Conservation (phyloP, 2,888 invertebrate genomes). For the Lasioglossum oenotherae region DNA sequence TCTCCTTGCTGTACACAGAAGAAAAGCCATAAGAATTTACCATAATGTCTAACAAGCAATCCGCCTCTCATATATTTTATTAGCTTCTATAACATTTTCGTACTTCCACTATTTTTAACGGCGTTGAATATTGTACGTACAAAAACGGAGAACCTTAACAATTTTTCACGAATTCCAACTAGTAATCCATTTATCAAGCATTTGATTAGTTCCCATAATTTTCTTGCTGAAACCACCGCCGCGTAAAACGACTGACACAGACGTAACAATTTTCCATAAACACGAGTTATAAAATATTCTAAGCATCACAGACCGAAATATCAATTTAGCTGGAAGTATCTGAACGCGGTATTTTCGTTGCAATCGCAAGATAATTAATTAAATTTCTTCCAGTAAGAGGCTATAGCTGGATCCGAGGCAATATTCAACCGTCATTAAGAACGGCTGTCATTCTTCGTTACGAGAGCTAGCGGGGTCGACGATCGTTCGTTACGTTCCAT, state of each 20-base stretch:
- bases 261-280: background rate
- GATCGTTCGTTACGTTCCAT: conserved; percentile 52
- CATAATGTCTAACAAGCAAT: background rate
- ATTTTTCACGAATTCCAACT: background rate
- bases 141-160: background rate
- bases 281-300: background rate
- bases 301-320: background rate
- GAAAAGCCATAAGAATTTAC: no score
- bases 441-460: conserved; percentile 38
- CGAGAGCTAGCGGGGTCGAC: conserved; percentile 51
- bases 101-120: background rate
- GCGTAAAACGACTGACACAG: no score
- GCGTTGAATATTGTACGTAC: background rate
- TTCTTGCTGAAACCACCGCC: background rate
- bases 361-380: background rate
- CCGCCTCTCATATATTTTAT: background rate
- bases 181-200: background rate
- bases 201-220: background rate
- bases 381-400: background rate
- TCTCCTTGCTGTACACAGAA: background rate
- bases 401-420: conserved; percentile 24
- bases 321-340: background rate
- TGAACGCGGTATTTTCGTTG: background rate
- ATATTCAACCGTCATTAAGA: conserved; percentile 56
- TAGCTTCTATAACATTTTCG: background rate